These are phyloP conservation scores for Gallinago solitaria DNA, from an alignment of 2,797 vertebrate species.

Conservation along the genomic window DNA sequence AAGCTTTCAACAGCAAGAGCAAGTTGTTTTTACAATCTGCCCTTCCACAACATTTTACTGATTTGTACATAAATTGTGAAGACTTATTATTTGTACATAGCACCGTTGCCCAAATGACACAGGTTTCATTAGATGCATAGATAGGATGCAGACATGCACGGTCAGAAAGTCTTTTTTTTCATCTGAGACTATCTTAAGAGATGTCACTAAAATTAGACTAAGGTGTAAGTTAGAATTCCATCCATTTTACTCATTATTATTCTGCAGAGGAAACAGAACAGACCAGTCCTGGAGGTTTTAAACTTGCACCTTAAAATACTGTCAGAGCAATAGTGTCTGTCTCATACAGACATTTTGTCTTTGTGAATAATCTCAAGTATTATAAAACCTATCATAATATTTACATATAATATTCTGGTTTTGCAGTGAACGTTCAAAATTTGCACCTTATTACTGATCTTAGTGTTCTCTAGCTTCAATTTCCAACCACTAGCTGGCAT, in stretches of 20 bases:
- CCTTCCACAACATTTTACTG: neutral
- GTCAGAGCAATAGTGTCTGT: neutral
- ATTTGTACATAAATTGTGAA: neutral
- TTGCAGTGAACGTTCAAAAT: neutral
- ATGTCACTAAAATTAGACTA: neutral
- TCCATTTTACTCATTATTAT: neutral
- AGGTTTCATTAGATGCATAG: neutral
- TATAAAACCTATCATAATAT: neutral
- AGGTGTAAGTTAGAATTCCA: neutral
- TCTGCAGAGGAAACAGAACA: neutral
- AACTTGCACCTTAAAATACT: neutral
- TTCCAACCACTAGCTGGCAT: neutral
- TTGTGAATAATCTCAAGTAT: neutral
- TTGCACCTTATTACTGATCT: neutral
- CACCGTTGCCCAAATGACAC: neutral
- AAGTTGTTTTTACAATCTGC: neutral
- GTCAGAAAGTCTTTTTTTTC: neutral
- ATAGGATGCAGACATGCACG: neutral
- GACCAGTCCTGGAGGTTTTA: neutral
- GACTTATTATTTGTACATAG: neutral
- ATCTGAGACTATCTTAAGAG: neutral
- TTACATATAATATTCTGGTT: neutral
- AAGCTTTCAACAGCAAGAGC: neutral
- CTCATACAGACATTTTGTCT: neutral
- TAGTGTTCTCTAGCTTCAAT: neutral